Percentiles rank a stretch among this genome's conserved stretches.
phyloP scores from a whole-genome alignment of 92 coral and sea anemone genomes.

The Siderastrea radians region DNA sequence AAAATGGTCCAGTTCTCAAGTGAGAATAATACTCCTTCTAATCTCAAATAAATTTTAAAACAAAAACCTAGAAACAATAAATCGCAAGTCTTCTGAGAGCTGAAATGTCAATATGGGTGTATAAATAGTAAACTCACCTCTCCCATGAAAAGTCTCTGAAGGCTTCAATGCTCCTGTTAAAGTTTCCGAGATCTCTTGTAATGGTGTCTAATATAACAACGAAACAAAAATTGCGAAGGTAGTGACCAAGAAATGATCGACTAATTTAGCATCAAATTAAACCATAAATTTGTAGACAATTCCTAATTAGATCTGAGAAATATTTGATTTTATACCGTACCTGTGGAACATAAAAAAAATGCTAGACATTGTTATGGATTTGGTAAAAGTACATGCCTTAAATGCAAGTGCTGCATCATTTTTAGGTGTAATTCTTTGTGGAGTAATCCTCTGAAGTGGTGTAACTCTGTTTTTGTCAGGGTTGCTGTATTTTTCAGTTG shows the following conservation, averaged over 20 bases:
- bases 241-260: neutral
- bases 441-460: constrained; percentile 38
- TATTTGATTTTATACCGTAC: too few relatives aligned
- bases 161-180: constrained; percentile 70
- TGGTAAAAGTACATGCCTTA: constrained; percentile 20
- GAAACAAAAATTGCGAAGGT: neutral
- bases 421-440: constrained; percentile 21
- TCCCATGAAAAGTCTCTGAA: constrained; percentile 77
- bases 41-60: too few relatives aligned
- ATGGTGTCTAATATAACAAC: constrained; percentile 64
- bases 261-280: neutral
- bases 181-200: constrained; percentile 76
- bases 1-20: too few relatives aligned
- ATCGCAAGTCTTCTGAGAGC: neutral
- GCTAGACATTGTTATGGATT: neutral
- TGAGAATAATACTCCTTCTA: neutral
- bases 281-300: neutral
- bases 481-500: constrained; percentile 39
- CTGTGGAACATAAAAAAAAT: too few relatives aligned
- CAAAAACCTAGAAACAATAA: too few relatives aligned
- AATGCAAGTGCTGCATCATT: constrained; percentile 39
- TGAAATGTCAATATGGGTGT: neutral
- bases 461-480: constrained; percentile 36
- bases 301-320: neutral
- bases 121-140: constrained; percentile 50